These are phyloP conservation scores for Cepaea nemoralis DNA, from an alignment of 1,140 invertebrate genomes.

Conservation along the genomic window DNA sequence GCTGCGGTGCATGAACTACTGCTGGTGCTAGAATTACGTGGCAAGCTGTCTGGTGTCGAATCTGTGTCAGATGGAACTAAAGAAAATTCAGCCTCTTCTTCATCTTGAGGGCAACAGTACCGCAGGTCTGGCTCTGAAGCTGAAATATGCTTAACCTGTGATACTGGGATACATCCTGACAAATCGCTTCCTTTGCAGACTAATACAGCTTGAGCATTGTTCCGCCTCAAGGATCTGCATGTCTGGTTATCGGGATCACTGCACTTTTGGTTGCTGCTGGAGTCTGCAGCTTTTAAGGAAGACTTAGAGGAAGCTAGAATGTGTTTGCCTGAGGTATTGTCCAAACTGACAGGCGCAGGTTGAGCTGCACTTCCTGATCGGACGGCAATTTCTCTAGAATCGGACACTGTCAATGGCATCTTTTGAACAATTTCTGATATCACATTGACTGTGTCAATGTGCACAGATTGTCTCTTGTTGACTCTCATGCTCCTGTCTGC, in stretches of 20 bases:
- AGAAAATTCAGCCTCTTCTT: background rate
- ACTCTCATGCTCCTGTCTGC: no score
- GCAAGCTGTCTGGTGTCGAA: conserved; percentile 49
- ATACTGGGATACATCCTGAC: background rate
- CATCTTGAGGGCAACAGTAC: background rate
- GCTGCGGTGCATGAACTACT: conserved; percentile 40
- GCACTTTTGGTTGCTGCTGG: background rate
- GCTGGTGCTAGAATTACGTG: conserved; percentile 56
- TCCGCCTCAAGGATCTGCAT: conserved; percentile 20
- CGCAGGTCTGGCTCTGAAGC: background rate
- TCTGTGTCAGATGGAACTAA: conserved; percentile 27
- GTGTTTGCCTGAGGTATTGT: background rate
- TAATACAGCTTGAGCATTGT: conserved; percentile 20
- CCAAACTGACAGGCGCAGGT: no score
- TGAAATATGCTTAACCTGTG: background rate
- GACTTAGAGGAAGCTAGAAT: background rate
- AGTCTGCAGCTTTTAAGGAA: background rate
- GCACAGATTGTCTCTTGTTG: no score
- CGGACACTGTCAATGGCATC: no score
- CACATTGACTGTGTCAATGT: no score
- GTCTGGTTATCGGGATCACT: background rate
- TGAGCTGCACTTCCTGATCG: no score
- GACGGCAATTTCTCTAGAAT: no score
- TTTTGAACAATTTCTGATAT: no score
- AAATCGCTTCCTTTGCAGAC: background rate